phyloP scores from a whole-genome alignment of 2,888 invertebrate species.

The Eupithecia dodoneata region DNA sequence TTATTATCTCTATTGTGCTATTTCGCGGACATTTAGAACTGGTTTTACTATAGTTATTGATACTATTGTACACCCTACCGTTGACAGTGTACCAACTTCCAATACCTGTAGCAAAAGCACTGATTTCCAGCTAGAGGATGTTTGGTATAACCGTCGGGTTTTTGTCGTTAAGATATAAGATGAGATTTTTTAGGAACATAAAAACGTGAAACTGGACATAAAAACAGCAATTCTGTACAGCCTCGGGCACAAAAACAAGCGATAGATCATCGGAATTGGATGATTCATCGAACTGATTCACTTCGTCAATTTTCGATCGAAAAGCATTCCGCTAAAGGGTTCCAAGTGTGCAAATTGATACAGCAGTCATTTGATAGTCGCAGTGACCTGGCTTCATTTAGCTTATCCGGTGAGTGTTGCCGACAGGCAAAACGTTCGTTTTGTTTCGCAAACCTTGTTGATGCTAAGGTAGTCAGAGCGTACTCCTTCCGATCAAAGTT shows the following conservation, averaged over 20 bases:
- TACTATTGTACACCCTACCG: constrained; percentile 49
- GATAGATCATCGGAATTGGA: constrained; percentile 53
- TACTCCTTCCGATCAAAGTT: background rate
- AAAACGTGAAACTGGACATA: constrained; percentile 30
- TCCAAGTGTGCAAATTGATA: constrained; percentile 62
- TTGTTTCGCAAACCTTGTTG: constrained; percentile 25
- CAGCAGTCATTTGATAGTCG: constrained; percentile 65
- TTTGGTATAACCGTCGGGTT: background rate
- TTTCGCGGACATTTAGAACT: constrained; percentile 53
- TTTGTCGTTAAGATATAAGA: constrained; percentile 23
- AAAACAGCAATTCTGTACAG: constrained; percentile 40
- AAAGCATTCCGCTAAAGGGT: constrained; percentile 69
- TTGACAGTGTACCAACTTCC: constrained; percentile 21
- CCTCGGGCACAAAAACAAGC: constrained; percentile 45
- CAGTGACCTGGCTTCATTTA: constrained; percentile 59
- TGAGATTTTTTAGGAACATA: constrained; percentile 28
- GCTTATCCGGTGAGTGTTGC: constrained; percentile 62
- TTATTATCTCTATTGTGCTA: constrained; percentile 63
- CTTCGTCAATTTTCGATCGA: constrained; percentile 61
- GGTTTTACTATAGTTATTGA: constrained; percentile 59
- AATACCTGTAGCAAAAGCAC: constrained; percentile 20
- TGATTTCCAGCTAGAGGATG: background rate
- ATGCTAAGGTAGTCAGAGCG: background rate
- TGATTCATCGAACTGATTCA: constrained; percentile 70
- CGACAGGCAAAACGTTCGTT: constrained; percentile 50